These are phyloP conservation scores for Pseudolaguvia tuberculata DNA, from an alignment of 2,113 vertebrate species.

Conservation along the genomic window DNA sequence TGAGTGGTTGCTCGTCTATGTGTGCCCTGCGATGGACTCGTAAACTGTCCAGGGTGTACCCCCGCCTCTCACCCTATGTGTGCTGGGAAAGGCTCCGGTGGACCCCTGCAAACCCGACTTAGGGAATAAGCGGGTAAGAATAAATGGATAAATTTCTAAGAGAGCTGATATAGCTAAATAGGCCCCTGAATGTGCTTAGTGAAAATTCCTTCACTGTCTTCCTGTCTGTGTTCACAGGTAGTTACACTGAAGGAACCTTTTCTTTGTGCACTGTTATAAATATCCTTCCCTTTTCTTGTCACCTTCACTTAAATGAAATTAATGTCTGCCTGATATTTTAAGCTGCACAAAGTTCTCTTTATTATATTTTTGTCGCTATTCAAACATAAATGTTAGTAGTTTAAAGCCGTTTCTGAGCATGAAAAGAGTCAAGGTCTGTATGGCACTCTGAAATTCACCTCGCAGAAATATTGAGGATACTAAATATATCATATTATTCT, in stretches of 20 bases:
- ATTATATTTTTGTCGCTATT: conserved; percentile 36
- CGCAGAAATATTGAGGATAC: conserved; percentile 13
- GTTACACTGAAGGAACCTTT: not conserved
- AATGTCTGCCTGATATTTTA: conserved; percentile 43
- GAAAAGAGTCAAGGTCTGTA: conserved; percentile 22
- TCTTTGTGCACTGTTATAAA: conserved; percentile 25
- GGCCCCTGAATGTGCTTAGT: not conserved
- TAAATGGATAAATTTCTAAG: not conserved
- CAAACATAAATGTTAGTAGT: conserved; percentile 42
- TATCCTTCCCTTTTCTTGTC: conserved; percentile 34
- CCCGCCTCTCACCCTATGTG: too few species aligned
- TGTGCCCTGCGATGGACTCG: too few species aligned
- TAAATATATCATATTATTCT: conserved; percentile 30
- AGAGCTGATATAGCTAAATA: not conserved
- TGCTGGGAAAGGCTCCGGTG: too few species aligned
- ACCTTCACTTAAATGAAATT: conserved; percentile 43
- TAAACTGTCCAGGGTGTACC: too few species aligned
- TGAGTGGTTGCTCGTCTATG: too few species aligned
- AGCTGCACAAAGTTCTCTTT: conserved; percentile 35
- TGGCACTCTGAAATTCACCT: conserved; percentile 34
- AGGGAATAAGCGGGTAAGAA: too few species aligned
- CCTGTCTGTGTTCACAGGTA: conserved; percentile 7
- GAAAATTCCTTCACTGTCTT: conserved; percentile 24
- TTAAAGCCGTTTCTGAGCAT: conserved; percentile 29
- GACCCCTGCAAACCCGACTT: too few species aligned